Base-by-base conservation (phyloP, 1,140 invertebrate species). In the Megalonaias nervosa region DNA sequence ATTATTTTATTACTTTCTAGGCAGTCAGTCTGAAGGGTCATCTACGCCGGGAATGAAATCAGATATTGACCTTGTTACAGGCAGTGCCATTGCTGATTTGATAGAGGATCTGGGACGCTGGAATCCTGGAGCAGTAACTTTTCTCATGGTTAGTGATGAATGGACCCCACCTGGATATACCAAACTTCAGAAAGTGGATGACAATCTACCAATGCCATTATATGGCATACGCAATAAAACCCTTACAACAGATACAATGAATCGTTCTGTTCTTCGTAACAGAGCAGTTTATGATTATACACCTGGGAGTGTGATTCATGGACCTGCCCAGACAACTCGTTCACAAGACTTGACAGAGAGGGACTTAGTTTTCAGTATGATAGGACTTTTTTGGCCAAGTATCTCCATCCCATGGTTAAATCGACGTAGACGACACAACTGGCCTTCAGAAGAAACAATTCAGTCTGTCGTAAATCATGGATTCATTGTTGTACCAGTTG, bases 401-500 rank as follows among this genome's bases (percentile, higher is more conserved):
- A 23, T 19, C 61, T 23, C 3, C 1, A 59, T 16, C 9, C 69
- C 38, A 26, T 57, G 67, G 48, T 13, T 21, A 15, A 23, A 31
- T 11, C 3, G 57, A 14, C 4, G 1, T 17, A 62, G 14, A 19
- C 14, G 17, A 12, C 14, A 62, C 19, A 19, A 60, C 16, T 48
- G 59, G 69, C 57, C 56, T 21, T 23, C 11, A 9, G 17, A 61
- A 16, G 23, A 61, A 26, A 61, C 62, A 31, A 48, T 11, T 2
- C 19, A 21, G 60, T 5, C 31, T 6, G 31, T 17, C 19, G 59
- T 62, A 19, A 58, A 61, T 19, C 31, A 23, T 48, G 69, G 69
- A 38, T 71, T 23, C 38, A 62, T 71, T 48, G 58, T 71, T 38
- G 69, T 71, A 19, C 58, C 69, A n/a, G 59, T 59, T 31, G 69